Evolutionary conservation across 92 coral and sea anemone species (phyloP).

Genomic region (Virgularia gustaviana): DNA sequence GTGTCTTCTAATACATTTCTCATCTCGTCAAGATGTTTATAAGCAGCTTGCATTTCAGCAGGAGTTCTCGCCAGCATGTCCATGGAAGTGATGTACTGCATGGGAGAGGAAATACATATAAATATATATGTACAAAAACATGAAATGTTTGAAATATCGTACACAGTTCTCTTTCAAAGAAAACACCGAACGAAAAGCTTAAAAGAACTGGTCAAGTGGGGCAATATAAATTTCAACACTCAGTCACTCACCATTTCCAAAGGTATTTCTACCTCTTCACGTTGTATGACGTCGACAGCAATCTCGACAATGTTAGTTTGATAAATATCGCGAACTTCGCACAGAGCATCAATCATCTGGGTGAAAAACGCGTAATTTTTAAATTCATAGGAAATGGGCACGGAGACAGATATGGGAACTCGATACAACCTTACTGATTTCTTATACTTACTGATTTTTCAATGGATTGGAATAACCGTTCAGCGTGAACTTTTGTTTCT

Average conservation of each 20-base stretch:
- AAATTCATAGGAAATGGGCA: not conserved
- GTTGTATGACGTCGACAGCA: conserved; percentile 64
- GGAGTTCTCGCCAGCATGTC: conserved; percentile 54
- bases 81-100: conserved; percentile 54
- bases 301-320: conserved; percentile 63
- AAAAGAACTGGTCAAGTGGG: not conserved
- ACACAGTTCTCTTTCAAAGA: too few species aligned
- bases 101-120: not conserved
- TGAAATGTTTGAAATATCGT: too few species aligned
- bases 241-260: conserved; percentile 53
- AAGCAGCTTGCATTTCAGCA: conserved; percentile 43
- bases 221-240: not conserved
- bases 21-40: conserved; percentile 17
- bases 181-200: not conserved
- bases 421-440: not conserved
- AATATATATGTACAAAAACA: not conserved
- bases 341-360: conserved; percentile 65
- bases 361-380: not conserved
- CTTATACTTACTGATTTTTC: conserved; percentile 21
- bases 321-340: conserved; percentile 53
- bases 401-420: too few species aligned
- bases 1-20: conserved; percentile 21
- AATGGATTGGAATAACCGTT: not conserved
- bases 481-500: not conserved
- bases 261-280: conserved; percentile 77